Conservation (phyloP, 2,888 invertebrate species). For the Euplexia lucipara region DNA sequence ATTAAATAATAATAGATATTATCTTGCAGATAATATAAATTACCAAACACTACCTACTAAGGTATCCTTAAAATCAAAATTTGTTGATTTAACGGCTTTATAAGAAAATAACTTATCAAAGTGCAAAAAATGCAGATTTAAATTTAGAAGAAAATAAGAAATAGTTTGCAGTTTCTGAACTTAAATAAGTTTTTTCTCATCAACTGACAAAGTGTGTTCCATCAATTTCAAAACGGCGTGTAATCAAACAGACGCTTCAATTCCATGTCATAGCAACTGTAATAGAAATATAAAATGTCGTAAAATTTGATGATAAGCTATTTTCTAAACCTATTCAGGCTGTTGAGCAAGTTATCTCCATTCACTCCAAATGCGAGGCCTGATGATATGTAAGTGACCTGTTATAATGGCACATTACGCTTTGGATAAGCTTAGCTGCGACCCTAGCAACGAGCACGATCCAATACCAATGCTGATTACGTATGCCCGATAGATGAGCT, state of each 20-base stretch:
- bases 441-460: slow-evolving; percentile 81
- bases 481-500: slow-evolving; percentile 68
- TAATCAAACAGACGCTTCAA: slow-evolving; percentile 14
- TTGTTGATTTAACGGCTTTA: slow-evolving; percentile 8
- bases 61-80: not conserved
- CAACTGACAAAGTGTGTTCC: not conserved
- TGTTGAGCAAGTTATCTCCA: slow-evolving; percentile 89
- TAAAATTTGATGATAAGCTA: slow-evolving; percentile 59
- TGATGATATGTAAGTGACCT: slow-evolving; percentile 87
- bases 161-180: not conserved
- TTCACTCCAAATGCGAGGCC: slow-evolving; percentile 84
- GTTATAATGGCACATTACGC: slow-evolving; percentile 68
- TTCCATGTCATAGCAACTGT: slow-evolving; percentile 42
- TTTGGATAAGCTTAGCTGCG: slow-evolving; percentile 83
- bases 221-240: slow-evolving; percentile 11
- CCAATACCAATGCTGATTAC: slow-evolving; percentile 72
- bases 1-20: too few species aligned
- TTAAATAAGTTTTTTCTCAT: not conserved
- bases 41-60: not conserved
- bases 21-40: not conserved
- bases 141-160: not conserved
- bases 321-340: slow-evolving; percentile 84
- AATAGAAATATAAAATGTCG: slow-evolving; percentile 40
- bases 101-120: not conserved
- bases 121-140: not conserved